These are phyloP conservation scores for Globicephala melas DNA, from an alignment of 2,113 vertebrate genomes.

Conservation along the genomic window DNA sequence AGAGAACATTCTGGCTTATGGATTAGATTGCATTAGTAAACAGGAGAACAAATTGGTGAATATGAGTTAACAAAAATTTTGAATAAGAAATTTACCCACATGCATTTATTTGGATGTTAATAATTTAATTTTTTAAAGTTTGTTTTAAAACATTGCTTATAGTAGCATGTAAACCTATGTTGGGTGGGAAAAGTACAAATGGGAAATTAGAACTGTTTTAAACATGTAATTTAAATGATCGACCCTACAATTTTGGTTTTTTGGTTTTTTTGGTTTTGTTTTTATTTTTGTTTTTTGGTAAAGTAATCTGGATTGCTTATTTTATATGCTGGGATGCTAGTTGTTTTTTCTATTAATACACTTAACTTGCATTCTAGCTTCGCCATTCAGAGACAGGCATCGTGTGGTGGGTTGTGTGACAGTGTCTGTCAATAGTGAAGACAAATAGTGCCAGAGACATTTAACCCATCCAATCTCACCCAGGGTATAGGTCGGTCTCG, in stretches of 20 bases:
- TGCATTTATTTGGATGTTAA: conserved; percentile 62
- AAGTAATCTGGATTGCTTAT: conserved; percentile 87
- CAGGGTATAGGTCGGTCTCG: conserved; percentile 91
- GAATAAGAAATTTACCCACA: conserved; percentile 60
- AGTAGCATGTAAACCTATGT: conserved; percentile 77
- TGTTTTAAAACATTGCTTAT: conserved; percentile 78
- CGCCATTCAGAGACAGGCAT: conserved; percentile 90
- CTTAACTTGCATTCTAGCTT: conserved; percentile 94
- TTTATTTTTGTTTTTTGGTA: conserved; percentile 65
- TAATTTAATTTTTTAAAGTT: conserved; percentile 68
- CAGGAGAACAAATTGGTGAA: conserved; percentile 71
- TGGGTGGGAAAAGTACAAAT: conserved; percentile 65
- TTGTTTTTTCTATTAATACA: conserved; percentile 93
- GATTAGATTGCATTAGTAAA: conserved; percentile 67
- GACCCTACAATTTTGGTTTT: conserved; percentile 79
- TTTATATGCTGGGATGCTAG: conserved; percentile 89
- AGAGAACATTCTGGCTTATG: conserved; percentile 78
- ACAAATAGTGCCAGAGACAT: conserved; percentile 91
- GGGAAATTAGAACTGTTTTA: conserved; percentile 81
- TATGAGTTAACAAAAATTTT: conserved; percentile 75
- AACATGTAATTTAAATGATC: conserved; percentile 82
- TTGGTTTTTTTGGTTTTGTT: conserved; percentile 63
- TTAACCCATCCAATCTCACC: conserved; percentile 92
- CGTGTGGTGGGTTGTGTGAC: conserved; percentile 92
- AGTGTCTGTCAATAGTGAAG: conserved; percentile 92